Conservation (phyloP, 2,888 invertebrate species). For the Hipparchia semele region DNA sequence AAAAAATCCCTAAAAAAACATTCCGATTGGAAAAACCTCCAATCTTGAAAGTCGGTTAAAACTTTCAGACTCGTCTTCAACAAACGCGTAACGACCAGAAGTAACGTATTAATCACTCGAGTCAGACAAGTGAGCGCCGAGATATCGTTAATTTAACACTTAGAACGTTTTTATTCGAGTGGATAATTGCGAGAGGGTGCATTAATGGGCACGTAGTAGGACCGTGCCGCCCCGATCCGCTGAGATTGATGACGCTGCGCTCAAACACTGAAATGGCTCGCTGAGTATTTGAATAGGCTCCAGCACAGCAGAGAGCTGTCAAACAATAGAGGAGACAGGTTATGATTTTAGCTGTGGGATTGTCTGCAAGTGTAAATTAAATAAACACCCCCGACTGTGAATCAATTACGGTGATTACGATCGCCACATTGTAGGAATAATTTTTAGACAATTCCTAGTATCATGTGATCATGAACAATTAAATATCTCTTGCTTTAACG, state of each 20-base stretch:
- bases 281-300: slow-evolving; percentile 73
- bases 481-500: too few species aligned
- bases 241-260: slow-evolving; percentile 77
- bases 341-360: too few species aligned
- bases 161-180: slow-evolving; percentile 81
- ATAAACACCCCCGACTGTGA: too few species aligned
- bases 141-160: slow-evolving; percentile 82
- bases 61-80: slow-evolving; percentile 1
- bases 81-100: slow-evolving; percentile 52
- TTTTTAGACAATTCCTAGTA: too few species aligned
- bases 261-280: slow-evolving; percentile 74
- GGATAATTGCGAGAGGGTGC: slow-evolving; percentile 77
- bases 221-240: slow-evolving; percentile 45
- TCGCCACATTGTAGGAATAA: too few species aligned
- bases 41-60: too few species aligned
- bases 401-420: too few species aligned
- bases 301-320: slow-evolving; percentile 45
- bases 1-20: too few species aligned
- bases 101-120: slow-evolving; percentile 69
- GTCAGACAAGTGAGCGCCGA: slow-evolving; percentile 71
- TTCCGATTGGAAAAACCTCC: too few species aligned
- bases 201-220: slow-evolving; percentile 65
- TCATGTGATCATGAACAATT: too few species aligned
- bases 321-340: background rate
- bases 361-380: too few species aligned